These are phyloP conservation scores for Stegastes partitus DNA, from an alignment of 2,113 vertebrate species.

Conservation along the genomic window DNA sequence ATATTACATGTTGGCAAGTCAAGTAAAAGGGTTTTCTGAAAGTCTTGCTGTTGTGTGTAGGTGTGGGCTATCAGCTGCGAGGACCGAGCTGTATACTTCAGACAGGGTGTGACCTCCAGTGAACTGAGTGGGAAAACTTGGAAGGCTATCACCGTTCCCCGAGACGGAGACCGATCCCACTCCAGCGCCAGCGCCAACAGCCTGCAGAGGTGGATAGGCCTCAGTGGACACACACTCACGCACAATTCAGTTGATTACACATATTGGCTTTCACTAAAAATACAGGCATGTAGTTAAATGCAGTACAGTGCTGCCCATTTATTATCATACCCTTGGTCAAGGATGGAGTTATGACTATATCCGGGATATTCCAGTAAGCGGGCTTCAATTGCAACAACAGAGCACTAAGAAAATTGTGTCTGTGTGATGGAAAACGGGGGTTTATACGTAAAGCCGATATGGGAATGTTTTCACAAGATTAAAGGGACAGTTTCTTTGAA, in stretches of 20 bases:
- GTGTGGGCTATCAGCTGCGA: conserved; percentile 92
- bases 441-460: too few species aligned
- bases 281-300: neutral
- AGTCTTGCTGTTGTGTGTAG: conserved; percentile 73
- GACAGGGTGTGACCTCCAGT: conserved; percentile 93
- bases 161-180: conserved; percentile 91
- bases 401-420: too few species aligned
- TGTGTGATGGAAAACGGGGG: too few species aligned
- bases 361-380: too few species aligned
- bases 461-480: too few species aligned
- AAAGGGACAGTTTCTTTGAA: too few species aligned
- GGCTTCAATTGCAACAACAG: too few species aligned
- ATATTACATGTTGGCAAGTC: neutral
- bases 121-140: conserved; percentile 97
- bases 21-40: conserved; percentile 1
- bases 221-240: neutral
- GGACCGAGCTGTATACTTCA: conserved; percentile 91
- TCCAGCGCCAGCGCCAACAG: conserved; percentile 89
- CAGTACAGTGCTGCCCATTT: too few species aligned
- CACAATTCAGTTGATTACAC: neutral
- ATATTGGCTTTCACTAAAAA: neutral
- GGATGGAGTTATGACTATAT: too few species aligned
- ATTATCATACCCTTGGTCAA: too few species aligned
- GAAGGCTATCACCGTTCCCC: conserved; percentile 87
- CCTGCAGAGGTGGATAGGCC: conserved; percentile 88